Evolutionary conservation across 2,888 invertebrate species (phyloP).

Genomic region (Choristoneura rosaceana): DNA sequence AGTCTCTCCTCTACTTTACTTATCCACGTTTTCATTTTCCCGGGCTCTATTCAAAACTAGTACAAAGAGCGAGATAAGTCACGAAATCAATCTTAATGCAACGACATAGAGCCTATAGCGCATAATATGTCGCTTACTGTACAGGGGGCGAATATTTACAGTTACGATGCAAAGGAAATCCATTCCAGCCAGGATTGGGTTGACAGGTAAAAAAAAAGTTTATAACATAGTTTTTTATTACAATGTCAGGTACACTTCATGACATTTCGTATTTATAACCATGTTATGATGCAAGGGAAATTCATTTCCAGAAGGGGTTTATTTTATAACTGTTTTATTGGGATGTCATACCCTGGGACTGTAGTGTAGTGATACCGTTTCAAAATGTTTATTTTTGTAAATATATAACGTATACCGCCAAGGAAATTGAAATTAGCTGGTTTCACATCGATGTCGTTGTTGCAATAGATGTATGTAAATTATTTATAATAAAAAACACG

Average conservation of each 20-base stretch:
- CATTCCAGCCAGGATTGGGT: conserved; percentile 25
- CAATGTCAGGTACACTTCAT: neutral
- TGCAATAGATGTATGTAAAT: no score
- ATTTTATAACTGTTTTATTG: no score
- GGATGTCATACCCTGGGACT: no score
- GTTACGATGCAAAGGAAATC: conserved; percentile 38
- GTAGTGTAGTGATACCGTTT: no score
- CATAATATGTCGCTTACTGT: conserved; percentile 1
- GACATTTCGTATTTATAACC: neutral
- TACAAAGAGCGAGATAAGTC: conserved; percentile 15
- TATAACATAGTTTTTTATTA: neutral
- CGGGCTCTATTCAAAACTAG: conserved; percentile 26
- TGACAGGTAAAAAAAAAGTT: conserved; percentile 23
- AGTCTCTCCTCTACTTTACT: conserved; percentile 15
- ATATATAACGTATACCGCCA: no score
- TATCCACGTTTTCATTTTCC: conserved; percentile 35
- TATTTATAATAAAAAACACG: no score
- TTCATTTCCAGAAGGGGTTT: neutral
- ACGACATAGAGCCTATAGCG: conserved; percentile 3
- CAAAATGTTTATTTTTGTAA: no score
- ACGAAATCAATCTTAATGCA: conserved; percentile 13
- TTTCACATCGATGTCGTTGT: no score
- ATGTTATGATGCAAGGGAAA: neutral
- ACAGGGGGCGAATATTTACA: conserved; percentile 35
- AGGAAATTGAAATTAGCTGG: no score